Evolutionary conservation across 30 jellyfish, hydroid and myxozoan species (phyloP).

Genomic region (Phacellophora camtschatica): DNA sequence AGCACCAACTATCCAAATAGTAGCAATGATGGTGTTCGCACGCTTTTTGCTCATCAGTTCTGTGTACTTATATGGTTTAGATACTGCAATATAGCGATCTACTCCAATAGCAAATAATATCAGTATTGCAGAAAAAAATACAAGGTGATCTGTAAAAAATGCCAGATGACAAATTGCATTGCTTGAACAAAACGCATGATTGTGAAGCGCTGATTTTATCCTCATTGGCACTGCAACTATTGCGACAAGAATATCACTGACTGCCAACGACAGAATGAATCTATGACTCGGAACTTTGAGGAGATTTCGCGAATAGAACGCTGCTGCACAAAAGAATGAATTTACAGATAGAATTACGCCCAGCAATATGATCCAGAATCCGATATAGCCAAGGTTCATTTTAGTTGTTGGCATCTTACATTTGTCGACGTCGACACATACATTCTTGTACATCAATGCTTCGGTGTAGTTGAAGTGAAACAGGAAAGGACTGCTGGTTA

Average conservation of each 20-base stretch:
- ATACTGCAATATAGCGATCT: slow-evolving; percentile 75
- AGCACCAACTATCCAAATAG: slow-evolving; percentile 57
- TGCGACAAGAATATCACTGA: slow-evolving; percentile 70
- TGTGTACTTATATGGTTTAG: slow-evolving; percentile 72
- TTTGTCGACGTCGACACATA: neutral
- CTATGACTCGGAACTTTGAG: slow-evolving; percentile 44
- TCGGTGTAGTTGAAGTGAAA: too few relatives aligned
- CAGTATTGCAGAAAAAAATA: slow-evolving; percentile 72
- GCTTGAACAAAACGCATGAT: slow-evolving; percentile 69
- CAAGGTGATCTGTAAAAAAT: slow-evolving; percentile 50
- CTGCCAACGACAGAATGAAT: slow-evolving; percentile 72
- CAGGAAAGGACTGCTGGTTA: too few relatives aligned
- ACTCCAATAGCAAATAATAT: slow-evolving; percentile 75
- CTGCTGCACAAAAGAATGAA: slow-evolving; percentile 33
- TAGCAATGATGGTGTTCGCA: slow-evolving; percentile 27
- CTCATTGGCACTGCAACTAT: slow-evolving; percentile 64
- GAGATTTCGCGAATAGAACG: slow-evolving; percentile 27
- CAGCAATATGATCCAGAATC: slow-evolving; percentile 51
- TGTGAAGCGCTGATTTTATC: slow-evolving; percentile 59
- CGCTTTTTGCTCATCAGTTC: slow-evolving; percentile 39
- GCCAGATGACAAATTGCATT: slow-evolving; percentile 54
- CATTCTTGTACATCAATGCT: too few relatives aligned
- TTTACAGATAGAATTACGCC: slow-evolving; percentile 39
- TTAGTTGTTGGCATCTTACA: slow-evolving; percentile 51
- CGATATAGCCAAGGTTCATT: slow-evolving; percentile 45